Evolutionary conservation across 2,888 invertebrate species (phyloP), one percentile per base, ranked within the genome.

Genomic region (Axea sp.): DNA sequence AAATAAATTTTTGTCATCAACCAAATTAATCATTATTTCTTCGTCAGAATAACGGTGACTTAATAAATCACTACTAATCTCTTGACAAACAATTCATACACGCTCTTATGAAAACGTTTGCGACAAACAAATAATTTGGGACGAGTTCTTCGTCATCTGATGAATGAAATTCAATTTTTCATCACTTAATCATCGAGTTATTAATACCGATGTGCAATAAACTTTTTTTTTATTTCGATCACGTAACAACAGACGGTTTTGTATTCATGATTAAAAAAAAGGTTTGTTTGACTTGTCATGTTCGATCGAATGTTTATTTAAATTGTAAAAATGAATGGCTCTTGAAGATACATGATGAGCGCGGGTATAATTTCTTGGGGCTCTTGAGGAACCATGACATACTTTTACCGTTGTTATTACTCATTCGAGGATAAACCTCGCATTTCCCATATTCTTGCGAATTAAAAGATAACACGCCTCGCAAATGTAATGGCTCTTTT

Each of bases 341-440:
- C 30, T 55, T 43, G 31, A 65, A 47, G 57, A 30, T 30, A 45
- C 37, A 14, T 31, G 69, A 68, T 51, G 59, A 47, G 30, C 31
- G 39, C 43, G 15, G 9, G 39, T 14, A 22, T 60, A 62, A 62
- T 55, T 62, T 71, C 69, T 71, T 53, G 26, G 62, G 35, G 47
- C 53, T 30, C 45, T 59, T 22, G 24, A 73, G 65, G 65, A 65
- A 59, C 73, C 73, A 60, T 73, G 73, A 73, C 73, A 72, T 26
- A 72, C 72, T 72, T 72, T 72, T 72, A 72, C 72, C 59, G 45
- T 30, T 39, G 51, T 65, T 72, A 65, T 72, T 72, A 72, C 59
- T 65, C 72, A 53, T 28, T 51, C 72, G 65, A 65, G 65, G 72
- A 72, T 72, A 72, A 62, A 26, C 57, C 12, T 57, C 43, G 53